Percentiles rank a stretch among this genome's conserved stretches.
Conservation (phyloP, 1,140 invertebrate species). For the Ectropis grisescens region DNA sequence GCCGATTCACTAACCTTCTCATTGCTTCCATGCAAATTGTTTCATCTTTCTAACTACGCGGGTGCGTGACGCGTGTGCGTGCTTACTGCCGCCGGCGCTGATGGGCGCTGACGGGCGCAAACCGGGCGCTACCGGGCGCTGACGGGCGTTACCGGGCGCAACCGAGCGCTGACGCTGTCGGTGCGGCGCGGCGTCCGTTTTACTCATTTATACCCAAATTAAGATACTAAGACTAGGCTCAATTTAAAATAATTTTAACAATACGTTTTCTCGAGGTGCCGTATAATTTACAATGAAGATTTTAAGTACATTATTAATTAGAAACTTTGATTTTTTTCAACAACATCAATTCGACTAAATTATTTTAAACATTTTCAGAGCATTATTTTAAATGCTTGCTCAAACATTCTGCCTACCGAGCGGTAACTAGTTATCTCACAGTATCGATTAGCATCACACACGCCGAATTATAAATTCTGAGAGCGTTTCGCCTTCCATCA, state of each 20-base stretch:
- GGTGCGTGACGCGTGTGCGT: too few relatives aligned
- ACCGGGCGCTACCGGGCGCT: too few relatives aligned
- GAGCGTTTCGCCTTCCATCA: slow-evolving; percentile 52
- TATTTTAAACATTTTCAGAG: slow-evolving; percentile 45
- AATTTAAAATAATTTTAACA: slow-evolving; percentile 61
- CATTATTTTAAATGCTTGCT: slow-evolving; percentile 66
- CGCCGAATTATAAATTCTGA: slow-evolving; percentile 63
- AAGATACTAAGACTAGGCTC: slow-evolving; percentile 66
- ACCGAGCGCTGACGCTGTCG: too few relatives aligned
- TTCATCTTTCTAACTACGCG: slow-evolving; percentile 48
- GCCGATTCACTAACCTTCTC: slow-evolving; percentile 66
- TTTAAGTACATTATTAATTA: slow-evolving; percentile 68
- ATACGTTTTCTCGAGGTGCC: slow-evolving; percentile 55
- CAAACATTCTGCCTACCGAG: slow-evolving; percentile 59
- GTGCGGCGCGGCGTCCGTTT: too few relatives aligned
- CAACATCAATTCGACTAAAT: slow-evolving; percentile 68
- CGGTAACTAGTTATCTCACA: slow-evolving; percentile 54
- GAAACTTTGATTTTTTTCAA: slow-evolving; percentile 64
- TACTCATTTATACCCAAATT: slow-evolving; percentile 39
- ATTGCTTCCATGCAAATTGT: slow-evolving; percentile 49
- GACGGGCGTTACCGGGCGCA: too few relatives aligned
- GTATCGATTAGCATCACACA: slow-evolving; percentile 30
- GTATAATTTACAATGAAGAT: slow-evolving; percentile 65
- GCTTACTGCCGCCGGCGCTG: too few relatives aligned
- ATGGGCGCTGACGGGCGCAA: too few relatives aligned